Percentiles rank a stretch among this genome's conserved stretches.
These are phyloP conservation scores for Thysanoteuthis rhombus DNA, from an alignment of 2,888 invertebrate genomes.

Conservation along the genomic window DNA sequence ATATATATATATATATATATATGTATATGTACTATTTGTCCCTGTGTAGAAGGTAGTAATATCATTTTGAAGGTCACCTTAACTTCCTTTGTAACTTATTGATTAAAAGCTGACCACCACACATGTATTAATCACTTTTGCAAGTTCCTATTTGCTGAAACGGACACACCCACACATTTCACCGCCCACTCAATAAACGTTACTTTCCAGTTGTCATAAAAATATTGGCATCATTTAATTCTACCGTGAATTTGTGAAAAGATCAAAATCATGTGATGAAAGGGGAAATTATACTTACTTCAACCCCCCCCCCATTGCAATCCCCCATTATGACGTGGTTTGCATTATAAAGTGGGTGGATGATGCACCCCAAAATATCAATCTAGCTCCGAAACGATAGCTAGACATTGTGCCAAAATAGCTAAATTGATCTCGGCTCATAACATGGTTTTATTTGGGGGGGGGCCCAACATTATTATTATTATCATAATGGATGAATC, in stretches of 20 bases:
- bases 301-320: too few species aligned
- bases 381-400: too few species aligned
- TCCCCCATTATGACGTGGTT: too few species aligned
- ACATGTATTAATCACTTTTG: neutral
- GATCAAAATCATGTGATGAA: too few species aligned
- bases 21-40: neutral
- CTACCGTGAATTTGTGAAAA: neutral
- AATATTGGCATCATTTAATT: neutral
- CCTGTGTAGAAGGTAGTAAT: neutral
- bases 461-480: too few species aligned
- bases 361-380: too few species aligned
- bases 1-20: slow-evolving; percentile 19
- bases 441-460: too few species aligned
- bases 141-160: neutral
- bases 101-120: slow-evolving; percentile 13
- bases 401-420: too few species aligned
- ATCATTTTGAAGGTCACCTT: neutral
- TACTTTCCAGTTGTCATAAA: neutral
- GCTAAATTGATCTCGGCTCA: too few species aligned
- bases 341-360: too few species aligned
- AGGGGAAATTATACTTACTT: too few species aligned
- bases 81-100: neutral
- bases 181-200: neutral
- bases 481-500: too few species aligned
- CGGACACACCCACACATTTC: neutral